Evolutionary conservation across 2,888 invertebrate species (phyloP).

Genomic region (Didymodactylos carnosus): DNA sequence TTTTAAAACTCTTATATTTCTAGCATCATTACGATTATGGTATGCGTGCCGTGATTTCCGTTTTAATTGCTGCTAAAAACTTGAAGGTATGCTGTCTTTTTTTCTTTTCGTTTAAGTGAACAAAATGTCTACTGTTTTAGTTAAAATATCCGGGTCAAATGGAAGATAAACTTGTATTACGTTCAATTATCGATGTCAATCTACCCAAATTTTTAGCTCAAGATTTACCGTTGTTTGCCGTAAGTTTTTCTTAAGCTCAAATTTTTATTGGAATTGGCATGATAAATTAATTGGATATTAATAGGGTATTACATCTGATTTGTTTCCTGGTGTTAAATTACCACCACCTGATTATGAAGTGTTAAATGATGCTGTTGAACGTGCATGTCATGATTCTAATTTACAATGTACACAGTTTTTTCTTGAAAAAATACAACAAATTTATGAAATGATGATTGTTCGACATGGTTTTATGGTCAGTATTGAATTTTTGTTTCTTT

Average conservation of each 20-base stretch:
- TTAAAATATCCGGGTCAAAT: slow-evolving; percentile 29
- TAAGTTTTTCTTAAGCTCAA: no score
- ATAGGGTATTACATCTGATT: slow-evolving; percentile 38
- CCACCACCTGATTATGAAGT: slow-evolving; percentile 36
- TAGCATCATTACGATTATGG: slow-evolving; percentile 38
- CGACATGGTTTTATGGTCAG: slow-evolving; percentile 27
- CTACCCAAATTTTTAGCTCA: slow-evolving; percentile 38
- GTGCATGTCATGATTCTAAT: slow-evolving; percentile 42
- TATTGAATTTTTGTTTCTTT: no score
- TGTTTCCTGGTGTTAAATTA: slow-evolving; percentile 36
- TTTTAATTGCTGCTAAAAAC: slow-evolving; percentile 38
- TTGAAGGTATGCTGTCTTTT: slow-evolving; percentile 24
- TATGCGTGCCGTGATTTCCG: slow-evolving; percentile 40
- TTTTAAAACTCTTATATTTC: no score
- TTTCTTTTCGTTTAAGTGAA: no score
- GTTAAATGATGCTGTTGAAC: slow-evolving; percentile 29
- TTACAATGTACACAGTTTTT: slow-evolving; percentile 66
- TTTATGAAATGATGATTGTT: slow-evolving; percentile 43
- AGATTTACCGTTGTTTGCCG: slow-evolving; percentile 30
- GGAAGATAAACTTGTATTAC: slow-evolving; percentile 37
- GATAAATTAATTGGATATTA: no score
- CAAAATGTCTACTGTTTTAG: no score
- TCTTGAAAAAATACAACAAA: slow-evolving; percentile 65
- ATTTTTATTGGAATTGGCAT: no score
- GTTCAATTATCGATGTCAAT: slow-evolving; percentile 39